Conservation (phyloP, 2,113 vertebrate species). For the Neogale vison region DNA sequence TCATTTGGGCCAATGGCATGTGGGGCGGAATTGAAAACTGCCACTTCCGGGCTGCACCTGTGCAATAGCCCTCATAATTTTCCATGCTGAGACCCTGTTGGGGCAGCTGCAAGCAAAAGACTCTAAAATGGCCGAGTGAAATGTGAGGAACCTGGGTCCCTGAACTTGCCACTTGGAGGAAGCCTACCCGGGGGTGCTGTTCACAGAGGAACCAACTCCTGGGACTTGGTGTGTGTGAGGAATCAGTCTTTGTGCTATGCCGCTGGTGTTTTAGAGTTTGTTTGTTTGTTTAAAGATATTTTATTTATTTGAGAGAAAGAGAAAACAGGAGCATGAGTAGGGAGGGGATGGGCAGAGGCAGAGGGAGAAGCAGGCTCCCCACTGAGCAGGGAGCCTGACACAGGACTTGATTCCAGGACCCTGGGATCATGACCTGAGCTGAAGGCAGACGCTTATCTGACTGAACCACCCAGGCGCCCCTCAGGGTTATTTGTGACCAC, state of each 20-base stretch:
- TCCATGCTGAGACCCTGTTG: neutral
- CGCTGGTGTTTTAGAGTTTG: neutral
- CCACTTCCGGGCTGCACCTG: neutral
- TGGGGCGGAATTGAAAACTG: neutral
- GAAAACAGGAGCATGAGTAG: neutral
- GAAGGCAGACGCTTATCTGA: neutral
- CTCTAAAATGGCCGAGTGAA: neutral
- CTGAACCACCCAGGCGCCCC: neutral
- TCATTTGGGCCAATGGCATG: neutral
- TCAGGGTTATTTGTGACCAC: neutral
- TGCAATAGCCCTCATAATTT: neutral
- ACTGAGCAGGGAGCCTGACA: no score
- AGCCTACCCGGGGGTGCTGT: neutral
- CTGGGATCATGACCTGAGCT: neutral
- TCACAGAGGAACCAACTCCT: neutral
- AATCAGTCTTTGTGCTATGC: constrained; percentile 26
- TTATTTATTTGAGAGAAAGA: neutral
- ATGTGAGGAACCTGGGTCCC: neutral
- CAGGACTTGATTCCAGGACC: neutral
- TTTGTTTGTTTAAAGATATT: neutral
- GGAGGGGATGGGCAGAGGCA: neutral
- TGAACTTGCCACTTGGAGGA: neutral
- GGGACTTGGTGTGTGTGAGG: neutral
- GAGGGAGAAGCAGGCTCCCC: neutral
- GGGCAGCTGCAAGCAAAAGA: neutral